A percentile compares a stretch with the other conserved stretches of the same genome.
phyloP scores from a whole-genome alignment of 2,113 vertebrate species.

The Mola mola region DNA sequence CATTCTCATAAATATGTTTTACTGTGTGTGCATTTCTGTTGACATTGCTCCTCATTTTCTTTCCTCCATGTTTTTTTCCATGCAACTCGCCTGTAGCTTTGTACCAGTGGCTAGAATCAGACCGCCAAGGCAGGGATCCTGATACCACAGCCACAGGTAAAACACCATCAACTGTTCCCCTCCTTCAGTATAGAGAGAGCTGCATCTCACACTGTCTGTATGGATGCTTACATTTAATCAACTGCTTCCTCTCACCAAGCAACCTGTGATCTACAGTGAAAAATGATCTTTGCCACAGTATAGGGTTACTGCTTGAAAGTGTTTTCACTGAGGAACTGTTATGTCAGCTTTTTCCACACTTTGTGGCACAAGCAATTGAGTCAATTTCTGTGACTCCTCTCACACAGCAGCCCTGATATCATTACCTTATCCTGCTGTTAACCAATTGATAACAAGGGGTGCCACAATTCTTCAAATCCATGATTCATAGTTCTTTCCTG shows the following conservation, averaged over 20 bases:
- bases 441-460: no score
- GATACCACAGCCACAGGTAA: conserved; percentile 89
- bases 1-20: conserved; percentile 53
- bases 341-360: no score
- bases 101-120: conserved; percentile 95
- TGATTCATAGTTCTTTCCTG: no score
- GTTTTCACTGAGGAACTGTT: no score
- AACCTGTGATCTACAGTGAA: no score
- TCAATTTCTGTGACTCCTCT: no score
- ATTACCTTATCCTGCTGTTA: no score
- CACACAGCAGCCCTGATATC: no score
- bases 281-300: no score
- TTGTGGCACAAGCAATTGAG: no score
- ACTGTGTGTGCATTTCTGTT: conserved; percentile 55
- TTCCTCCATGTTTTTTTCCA: conserved; percentile 81
- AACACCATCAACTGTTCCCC: conserved; percentile 12
- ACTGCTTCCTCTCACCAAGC: not conserved
- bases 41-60: conserved; percentile 61
- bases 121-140: conserved; percentile 90
- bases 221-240: not conserved
- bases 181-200: not conserved
- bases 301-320: no score
- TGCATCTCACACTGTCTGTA: not conserved
- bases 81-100: conserved; percentile 87
- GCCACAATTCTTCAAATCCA: no score